Base-by-base conservation (phyloP, 2,888 invertebrate genomes). In the Galerucella nymphaeae region DNA sequence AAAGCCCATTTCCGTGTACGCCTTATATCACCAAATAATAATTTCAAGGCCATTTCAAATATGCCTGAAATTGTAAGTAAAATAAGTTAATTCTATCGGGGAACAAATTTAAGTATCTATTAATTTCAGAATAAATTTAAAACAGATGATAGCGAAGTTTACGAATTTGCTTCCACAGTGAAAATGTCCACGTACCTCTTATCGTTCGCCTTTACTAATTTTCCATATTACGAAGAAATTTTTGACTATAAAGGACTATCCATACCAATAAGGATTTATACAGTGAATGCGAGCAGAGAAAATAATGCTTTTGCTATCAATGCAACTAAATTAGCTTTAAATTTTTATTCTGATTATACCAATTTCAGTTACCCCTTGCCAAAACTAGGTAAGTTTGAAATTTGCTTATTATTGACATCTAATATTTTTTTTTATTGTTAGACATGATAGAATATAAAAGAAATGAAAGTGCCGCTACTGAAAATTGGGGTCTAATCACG, bases 401-500 rank as follows among this genome's bases (percentile, higher is more conserved):
- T 50, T 50, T 30, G 30, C 6, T 59, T 41, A 8, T 45, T 65
- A 48, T 70, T 57, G 18, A 42, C 6, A 30, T 6, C 6, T 2
- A 38, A 38, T 8, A 10, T 23, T 13, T 57, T 53, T n/a, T 50
- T 45, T 67, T 38, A 38, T 58, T 76, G 75, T n/a, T 64, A 83
- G 83, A 83, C 77, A 79, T 83, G 70, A 78, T 83, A 20, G 82
- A 82, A 71, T 83, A 80, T 55, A 72, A 78, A 45, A 79, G 81
- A 58, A 71, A 72, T 8, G 67, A 72, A 64, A 76, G 68, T 41
- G 65, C 80, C 41, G 83, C 81, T 4, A 82, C 82, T 9, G 83
- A 83, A 77, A 81, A 82, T 66, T 83, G 83, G 83, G 83, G 83
- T 1, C 70, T 83, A 3, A 78, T 82, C 2, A 82, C 82, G 14